Percentiles rank a stretch among this genome's conserved stretches.
Evolutionary conservation across 2,797 vertebrate species (phyloP).

Genomic region (Mormyrops boulengeri): DNA sequence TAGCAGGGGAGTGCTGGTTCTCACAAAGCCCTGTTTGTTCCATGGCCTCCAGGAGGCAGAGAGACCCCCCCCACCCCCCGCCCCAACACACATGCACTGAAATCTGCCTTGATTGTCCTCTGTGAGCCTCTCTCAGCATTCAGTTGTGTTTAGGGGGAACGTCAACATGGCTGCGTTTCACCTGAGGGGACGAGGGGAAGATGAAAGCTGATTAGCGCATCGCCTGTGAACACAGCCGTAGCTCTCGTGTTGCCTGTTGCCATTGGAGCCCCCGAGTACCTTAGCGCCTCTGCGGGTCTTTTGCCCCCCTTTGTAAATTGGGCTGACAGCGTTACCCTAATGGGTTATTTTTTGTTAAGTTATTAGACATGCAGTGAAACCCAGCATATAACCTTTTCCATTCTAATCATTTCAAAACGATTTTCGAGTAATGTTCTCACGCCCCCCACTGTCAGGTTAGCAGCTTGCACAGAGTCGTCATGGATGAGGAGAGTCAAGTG

Average conservation of each 20-base stretch:
- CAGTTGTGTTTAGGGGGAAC: not conserved
- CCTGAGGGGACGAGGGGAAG: not conserved
- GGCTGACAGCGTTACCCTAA: not conserved
- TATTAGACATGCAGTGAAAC: not conserved
- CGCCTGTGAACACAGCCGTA: not conserved
- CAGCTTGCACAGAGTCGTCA: not conserved
- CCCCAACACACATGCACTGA: not conserved
- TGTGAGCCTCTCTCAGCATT: not conserved
- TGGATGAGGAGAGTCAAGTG: not conserved
- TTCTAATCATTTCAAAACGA: constrained; percentile 6
- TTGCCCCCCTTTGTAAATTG: not conserved
- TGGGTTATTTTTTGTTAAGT: not conserved
- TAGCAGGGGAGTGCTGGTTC: constrained; percentile 19
- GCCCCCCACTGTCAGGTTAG: constrained; percentile 3
- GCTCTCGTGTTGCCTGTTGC: not conserved
- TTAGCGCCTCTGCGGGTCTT: not conserved
- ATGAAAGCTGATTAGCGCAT: not conserved
- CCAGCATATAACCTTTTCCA: constrained; percentile 4
- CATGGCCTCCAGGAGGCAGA: constrained; percentile 35
- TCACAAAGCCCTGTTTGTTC: constrained; percentile 55
- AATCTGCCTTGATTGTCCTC: not conserved
- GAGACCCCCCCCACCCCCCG: not conserved
- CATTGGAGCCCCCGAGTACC: not conserved
- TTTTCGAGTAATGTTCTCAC: not conserved
- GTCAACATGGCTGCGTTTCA: not conserved